These are phyloP conservation scores for Drosophila orosa DNA, from an alignment of 1,140 invertebrate genomes.

Conservation along the genomic window DNA sequence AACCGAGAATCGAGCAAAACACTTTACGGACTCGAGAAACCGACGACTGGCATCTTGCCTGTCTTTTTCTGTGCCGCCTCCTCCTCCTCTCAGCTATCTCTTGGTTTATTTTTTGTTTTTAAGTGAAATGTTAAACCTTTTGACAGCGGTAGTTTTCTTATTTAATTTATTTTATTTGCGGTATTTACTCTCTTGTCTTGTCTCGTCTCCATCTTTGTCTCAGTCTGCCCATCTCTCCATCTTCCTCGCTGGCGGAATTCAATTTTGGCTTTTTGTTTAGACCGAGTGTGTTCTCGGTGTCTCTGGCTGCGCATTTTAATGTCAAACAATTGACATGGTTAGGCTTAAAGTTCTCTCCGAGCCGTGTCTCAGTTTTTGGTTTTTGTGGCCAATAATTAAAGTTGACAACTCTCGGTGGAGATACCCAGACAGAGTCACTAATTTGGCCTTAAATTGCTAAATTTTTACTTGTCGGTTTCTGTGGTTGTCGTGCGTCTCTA, in stretches of 20 bases:
- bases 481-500: background rate
- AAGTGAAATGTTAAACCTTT: conserved; percentile 83
- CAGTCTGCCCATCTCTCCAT: conserved; percentile 1
- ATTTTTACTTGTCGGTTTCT: conserved; percentile 31
- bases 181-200: conserved; percentile 70
- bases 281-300: conserved; percentile 25
- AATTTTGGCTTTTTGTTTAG: conserved; percentile 79
- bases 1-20: conserved; percentile 40
- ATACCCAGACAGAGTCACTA: conserved; percentile 16
- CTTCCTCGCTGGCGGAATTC: conserved; percentile 60
- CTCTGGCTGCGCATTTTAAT: conserved; percentile 71
- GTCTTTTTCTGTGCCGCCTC: conserved; percentile 11
- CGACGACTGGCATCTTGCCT: conserved; percentile 22
- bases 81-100: background rate
- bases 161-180: conserved; percentile 83
- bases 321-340: conserved; percentile 76
- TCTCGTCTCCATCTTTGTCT: conserved; percentile 3
- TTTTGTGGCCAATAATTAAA: conserved; percentile 74
- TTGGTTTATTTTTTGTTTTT: conserved; percentile 68
- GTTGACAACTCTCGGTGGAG: conserved; percentile 64
- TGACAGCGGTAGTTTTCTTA: conserved; percentile 82
- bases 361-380: conserved; percentile 18
- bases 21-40: conserved; percentile 19
- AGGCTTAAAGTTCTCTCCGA: conserved; percentile 47
- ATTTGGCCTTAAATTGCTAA: conserved; percentile 51